Evolutionary conservation across 1,140 invertebrate genomes (phyloP).

Genomic region (Pseudomyrmex concolor): DNA sequence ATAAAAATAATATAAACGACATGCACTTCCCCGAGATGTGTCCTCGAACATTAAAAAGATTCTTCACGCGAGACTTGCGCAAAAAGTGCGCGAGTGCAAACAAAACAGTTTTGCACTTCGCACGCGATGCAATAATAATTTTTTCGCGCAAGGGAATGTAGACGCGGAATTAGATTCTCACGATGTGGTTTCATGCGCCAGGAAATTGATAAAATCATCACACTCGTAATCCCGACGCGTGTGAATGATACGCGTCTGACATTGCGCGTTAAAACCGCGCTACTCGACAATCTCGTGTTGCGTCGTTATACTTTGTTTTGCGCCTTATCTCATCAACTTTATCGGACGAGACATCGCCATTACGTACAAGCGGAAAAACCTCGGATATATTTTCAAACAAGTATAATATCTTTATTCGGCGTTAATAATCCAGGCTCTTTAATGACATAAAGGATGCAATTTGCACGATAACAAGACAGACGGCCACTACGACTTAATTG

Average conservation of each 20-base stretch:
- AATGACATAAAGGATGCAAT: too few species aligned
- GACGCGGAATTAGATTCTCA: constrained; percentile 50
- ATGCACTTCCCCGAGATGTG: neutral
- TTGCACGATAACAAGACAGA: neutral
- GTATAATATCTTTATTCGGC: neutral
- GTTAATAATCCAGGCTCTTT: neutral
- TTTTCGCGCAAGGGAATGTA: constrained; percentile 39
- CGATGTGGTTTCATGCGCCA: constrained; percentile 29
- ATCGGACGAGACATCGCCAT: neutral
- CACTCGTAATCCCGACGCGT: constrained; percentile 37
- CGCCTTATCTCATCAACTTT: neutral
- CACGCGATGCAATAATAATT: constrained; percentile 19
- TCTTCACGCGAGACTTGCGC: neutral
- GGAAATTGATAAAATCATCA: constrained; percentile 64
- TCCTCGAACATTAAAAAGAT: constrained; percentile 7
- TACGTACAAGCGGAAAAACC: neutral
- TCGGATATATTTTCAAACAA: neutral
- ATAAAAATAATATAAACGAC: neutral
- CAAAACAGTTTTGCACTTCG: constrained; percentile 18
- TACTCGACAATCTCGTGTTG: neutral
- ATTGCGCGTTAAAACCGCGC: constrained; percentile 22
- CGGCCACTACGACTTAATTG: neutral
- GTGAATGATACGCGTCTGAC: constrained; percentile 25
- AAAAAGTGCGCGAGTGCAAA: neutral
- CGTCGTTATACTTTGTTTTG: neutral